Conservation (phyloP, 2,888 invertebrate species). For the Drosophila borborema region DNA sequence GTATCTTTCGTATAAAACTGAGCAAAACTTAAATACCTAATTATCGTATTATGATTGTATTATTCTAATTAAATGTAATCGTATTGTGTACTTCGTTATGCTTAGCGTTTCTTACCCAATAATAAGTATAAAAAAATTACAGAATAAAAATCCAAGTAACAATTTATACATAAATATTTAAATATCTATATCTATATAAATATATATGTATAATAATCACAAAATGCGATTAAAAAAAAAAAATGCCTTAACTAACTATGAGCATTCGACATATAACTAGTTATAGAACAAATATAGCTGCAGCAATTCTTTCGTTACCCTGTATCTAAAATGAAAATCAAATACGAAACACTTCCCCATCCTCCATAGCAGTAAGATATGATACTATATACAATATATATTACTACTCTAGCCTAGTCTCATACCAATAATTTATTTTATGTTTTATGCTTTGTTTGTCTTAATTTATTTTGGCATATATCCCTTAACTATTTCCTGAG, state of each 20-base stretch:
- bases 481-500: conserved; percentile 23
- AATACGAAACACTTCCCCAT: conserved; percentile 15
- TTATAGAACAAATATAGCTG: conserved; percentile 39
- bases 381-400: conserved; percentile 12
- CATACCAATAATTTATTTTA: conserved; percentile 25
- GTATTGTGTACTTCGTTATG: conserved; percentile 70
- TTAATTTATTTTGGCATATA: conserved; percentile 39
- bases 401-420: conserved; percentile 36
- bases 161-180: conserved; percentile 21
- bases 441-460: conserved; percentile 51
- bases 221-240: conserved; percentile 19
- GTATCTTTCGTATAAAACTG: conserved; percentile 69
- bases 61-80: conserved; percentile 69
- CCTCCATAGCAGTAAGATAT: conserved; percentile 49
- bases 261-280: conserved; percentile 30
- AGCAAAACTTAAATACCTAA: conserved; percentile 51
- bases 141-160: conserved; percentile 10
- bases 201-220: conserved; percentile 17
- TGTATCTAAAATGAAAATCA: conserved; percentile 8
- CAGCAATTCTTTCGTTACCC: conserved; percentile 23
- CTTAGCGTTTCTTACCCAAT: conserved; percentile 68
- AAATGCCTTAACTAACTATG: conserved; percentile 27
- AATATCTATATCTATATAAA: conserved; percentile 13
- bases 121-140: conserved; percentile 6
- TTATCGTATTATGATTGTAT: conserved; percentile 48